phyloP scores from a whole-genome alignment of 2,797 vertebrate species.

The Myoxocephalus aenaeus region DNA sequence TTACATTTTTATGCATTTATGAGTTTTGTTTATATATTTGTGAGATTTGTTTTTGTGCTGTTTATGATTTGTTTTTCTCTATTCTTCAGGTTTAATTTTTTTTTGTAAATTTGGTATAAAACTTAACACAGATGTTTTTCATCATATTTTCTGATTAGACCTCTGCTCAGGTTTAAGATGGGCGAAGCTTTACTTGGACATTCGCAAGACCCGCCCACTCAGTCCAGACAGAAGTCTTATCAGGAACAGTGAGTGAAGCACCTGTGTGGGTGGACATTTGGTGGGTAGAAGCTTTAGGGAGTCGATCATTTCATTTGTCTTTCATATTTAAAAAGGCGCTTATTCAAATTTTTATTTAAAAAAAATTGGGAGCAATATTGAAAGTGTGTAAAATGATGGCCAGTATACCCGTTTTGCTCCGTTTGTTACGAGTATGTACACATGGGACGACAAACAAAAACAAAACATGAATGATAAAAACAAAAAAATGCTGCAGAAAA shows the following conservation, averaged over 20 bases:
- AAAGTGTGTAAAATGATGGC: background rate
- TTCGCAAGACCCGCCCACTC: background rate
- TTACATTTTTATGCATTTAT: background rate
- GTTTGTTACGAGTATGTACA: background rate
- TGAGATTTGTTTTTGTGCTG: background rate
- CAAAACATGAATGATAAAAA: background rate
- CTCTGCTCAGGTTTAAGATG: background rate
- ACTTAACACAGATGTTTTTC: background rate
- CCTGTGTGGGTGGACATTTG: background rate
- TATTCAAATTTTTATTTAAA: background rate
- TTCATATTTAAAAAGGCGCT: background rate
- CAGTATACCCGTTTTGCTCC: background rate
- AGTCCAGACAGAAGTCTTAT: background rate
- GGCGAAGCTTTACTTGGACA: background rate
- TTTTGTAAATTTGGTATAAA: background rate
- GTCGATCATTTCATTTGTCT: background rate
- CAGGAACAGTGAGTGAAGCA: background rate
- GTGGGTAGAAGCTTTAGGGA: background rate
- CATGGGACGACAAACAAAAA: background rate
- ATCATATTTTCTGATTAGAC: slow-evolving; percentile 1
- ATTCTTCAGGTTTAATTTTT: background rate
- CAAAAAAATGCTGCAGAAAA: background rate
- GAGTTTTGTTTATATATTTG: too few species aligned
- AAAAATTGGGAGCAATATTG: background rate
- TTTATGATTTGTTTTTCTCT: background rate